Base-by-base conservation (phyloP, 2,797 vertebrate species). In the Microctenopoma stevenorrisi region DNA sequence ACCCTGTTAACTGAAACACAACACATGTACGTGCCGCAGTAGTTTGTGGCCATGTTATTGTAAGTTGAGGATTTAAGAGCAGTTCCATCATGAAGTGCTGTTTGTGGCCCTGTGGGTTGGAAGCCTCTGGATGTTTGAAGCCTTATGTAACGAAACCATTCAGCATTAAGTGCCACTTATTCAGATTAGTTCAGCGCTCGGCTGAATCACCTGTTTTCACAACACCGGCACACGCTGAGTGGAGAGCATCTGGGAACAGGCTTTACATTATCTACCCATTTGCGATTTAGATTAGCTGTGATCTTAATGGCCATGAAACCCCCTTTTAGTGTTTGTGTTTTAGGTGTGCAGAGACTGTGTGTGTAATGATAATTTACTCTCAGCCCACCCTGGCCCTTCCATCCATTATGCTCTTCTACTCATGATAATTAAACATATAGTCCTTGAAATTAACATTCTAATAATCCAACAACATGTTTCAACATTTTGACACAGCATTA, bases 131-230 rank as follows among this genome's bases (percentile, higher is more conserved):
- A 81, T 68, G 61, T 76, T 77, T 85, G 73, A 72, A 84, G 85
- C 87, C 76, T 92, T 91, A 87, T 78, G 79, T 90, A 91, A 92
- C 85, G 68, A 81, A 78, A 74, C 56, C 64, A 86, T 91, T 91
- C 84, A 88, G 73, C 84, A 90, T 90, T 89, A 91, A 92, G 91
- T 92, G 86, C 74, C 92, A 91, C 90, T 93, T 92, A 88, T 89
- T 89, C 89, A 90, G 86, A 92, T 92, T 88, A 87, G 81, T 76
- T 58, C 82, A 62, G 77, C 1, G 51, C 84, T 81, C 50, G 26
- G 69, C 73, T 88, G 85, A 91, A 91, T 86, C 81, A 86, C 86
- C 85, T 86, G 83, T 89, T 93, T 91, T 89, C 76, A 79, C 74
- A 82, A 73, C 79, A 73, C 64, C 56, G 37, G 73, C 63, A 72